Evolutionary conservation across 2,888 invertebrate genomes (phyloP), one percentile per base, ranked within the genome.

Genomic region (Eumerus sabulonum): DNA sequence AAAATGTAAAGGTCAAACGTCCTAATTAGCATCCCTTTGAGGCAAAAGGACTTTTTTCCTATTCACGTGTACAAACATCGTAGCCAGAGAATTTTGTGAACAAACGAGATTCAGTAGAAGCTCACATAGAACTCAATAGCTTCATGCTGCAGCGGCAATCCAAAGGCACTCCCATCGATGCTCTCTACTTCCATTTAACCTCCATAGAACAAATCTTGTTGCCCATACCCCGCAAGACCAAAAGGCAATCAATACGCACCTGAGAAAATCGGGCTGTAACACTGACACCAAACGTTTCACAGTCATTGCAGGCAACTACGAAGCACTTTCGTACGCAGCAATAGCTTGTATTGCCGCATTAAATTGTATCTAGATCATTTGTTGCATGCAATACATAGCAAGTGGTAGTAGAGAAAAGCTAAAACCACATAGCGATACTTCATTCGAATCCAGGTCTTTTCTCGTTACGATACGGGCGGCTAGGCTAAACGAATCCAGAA

Each of bases 371-470:
- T 76, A 66, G 76, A 66, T 71, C 71, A 71, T 38, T 50, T 59
- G 60, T 71, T 76, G 76, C 76, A 64, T 76, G 71, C 53, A 59
- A 19, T 38, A 11, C 44, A 48, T 19, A 57, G 56, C 68, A 51
- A 51, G 62, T 70, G n/a, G n/a, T 47, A 57, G 57, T 62, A 42
- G 35, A 63, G 60, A 60, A 44, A 17, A 17, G 36, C n/a, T 48
- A 35, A 2, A 54, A 56, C 35, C 60, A 56, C 68, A 72, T 60
- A 72, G 51, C 72, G 67, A 76, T 70, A 64, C 63, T 59, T 18
- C 48, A 59, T 66, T 66, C 54, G 56, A 62, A 76, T 72, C 56
- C 42, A 72, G 76, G 76, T 77, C 76, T 76, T 57, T 40, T 66
- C 47, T 53, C 40, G 53, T 54, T n/a, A n/a, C 14, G 66, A 60